Conservation (phyloP, 1,140 invertebrate species). For the Mesaphorura yosii region DNA sequence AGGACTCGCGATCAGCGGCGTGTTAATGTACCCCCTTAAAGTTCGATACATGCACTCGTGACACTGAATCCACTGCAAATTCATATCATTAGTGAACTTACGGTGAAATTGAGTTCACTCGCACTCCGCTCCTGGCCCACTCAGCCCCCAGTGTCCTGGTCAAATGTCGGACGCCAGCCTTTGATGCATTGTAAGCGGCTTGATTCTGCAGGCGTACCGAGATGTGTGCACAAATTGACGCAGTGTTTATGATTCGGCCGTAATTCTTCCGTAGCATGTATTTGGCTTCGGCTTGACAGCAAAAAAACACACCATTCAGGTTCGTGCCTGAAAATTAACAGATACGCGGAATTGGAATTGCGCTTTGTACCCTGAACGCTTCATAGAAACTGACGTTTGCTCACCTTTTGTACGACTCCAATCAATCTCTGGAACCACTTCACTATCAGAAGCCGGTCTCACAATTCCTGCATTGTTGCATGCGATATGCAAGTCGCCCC, state of each 20-base stretch:
- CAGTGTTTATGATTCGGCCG: constrained; percentile 23
- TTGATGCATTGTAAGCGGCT: constrained; percentile 22
- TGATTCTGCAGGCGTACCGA: constrained; percentile 24
- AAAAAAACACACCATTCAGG: constrained; percentile 23
- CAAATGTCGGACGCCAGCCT: constrained; percentile 24
- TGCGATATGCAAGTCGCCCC: constrained; percentile 28
- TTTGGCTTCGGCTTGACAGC: constrained; percentile 26
- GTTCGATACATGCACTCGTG: not conserved
- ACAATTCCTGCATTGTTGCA: constrained; percentile 31
- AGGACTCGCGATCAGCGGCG: constrained; percentile 23
- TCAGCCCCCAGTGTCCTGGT: constrained; percentile 22
- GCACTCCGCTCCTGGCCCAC: constrained; percentile 20
- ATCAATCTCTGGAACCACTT: too few relatives aligned
- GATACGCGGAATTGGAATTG: too few relatives aligned
- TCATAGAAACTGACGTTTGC: too few relatives aligned
- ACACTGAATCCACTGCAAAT: not conserved
- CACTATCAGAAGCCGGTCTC: too few relatives aligned
- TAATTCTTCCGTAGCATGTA: constrained; percentile 21
- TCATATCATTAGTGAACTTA: constrained; percentile 7
- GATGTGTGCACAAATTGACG: constrained; percentile 20
- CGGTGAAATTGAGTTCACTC: constrained; percentile 25
- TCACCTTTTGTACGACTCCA: too few relatives aligned
- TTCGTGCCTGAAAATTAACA: too few relatives aligned
- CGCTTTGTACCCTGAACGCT: too few relatives aligned
- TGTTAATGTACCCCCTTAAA: constrained; percentile 29